Percentiles rank a stretch among this genome's conserved stretches.
Conservation (phyloP, 2,113 vertebrate genomes). For the Gymnobelideus leadbeateri region DNA sequence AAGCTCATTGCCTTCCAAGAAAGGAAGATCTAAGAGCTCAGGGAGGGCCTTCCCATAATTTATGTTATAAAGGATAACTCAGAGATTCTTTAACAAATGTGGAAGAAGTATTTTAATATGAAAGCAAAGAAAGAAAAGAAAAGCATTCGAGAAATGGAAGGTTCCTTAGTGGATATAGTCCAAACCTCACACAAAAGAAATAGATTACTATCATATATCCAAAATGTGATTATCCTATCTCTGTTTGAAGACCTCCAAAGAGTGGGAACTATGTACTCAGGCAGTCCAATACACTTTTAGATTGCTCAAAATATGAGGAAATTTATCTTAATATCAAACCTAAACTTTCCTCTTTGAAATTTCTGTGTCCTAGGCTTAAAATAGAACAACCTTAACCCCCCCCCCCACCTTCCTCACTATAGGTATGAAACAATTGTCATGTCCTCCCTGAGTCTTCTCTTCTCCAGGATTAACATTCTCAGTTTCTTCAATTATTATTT, state of each 20-base stretch:
- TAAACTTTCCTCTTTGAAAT: not conserved
- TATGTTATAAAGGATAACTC: not conserved
- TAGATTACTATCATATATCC: not conserved
- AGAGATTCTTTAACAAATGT: not conserved
- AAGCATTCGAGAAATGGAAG: not conserved
- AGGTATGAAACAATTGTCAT: too few relatives aligned
- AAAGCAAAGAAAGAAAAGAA: too few relatives aligned
- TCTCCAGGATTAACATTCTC: too few relatives aligned
- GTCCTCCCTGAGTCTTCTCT: too few relatives aligned
- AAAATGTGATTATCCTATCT: not conserved
- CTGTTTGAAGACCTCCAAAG: not conserved
- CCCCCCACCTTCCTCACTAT: too few relatives aligned
- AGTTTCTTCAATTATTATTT: too few relatives aligned
- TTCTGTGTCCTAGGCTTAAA: not conserved
- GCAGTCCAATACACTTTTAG: not conserved
- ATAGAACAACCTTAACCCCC: too few relatives aligned
- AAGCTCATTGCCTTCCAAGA: not conserved
- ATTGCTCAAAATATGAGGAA: not conserved
- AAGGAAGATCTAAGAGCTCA: too few relatives aligned
- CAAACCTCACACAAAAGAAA: not conserved
- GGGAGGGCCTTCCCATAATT: not conserved
- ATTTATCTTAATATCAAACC: not conserved
- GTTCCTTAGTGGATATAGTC: not conserved
- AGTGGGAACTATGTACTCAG: not conserved
- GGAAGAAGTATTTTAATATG: not conserved